Conservation (phyloP, 2,888 invertebrate genomes). For the Drosophila ustulata region DNA sequence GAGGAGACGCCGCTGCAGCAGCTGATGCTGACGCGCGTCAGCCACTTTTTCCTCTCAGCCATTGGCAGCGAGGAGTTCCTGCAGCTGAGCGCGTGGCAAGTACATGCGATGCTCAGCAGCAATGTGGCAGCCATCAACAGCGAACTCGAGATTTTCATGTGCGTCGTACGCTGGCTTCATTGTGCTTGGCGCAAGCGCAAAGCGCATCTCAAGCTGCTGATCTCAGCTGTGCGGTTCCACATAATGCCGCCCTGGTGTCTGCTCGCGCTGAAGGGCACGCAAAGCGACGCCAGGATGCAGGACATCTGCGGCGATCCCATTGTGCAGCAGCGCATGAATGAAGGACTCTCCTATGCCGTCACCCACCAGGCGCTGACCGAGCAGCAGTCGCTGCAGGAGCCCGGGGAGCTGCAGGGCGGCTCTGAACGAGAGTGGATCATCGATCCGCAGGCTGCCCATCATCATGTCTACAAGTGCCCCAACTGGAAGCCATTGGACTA, state of each 20-base stretch:
- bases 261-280: constrained; percentile 90
- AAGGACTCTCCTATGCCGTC: constrained; percentile 27
- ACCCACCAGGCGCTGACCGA: constrained; percentile 20
- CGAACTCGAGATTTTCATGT: constrained; percentile 89
- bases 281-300: constrained; percentile 86
- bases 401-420: neutral
- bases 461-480: constrained; percentile 47
- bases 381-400: neutral
- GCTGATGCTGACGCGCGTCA: constrained; percentile 87
- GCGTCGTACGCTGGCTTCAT: constrained; percentile 91
- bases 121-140: constrained; percentile 88
- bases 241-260: constrained; percentile 92
- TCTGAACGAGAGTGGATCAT: constrained; percentile 41
- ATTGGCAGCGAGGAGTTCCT: constrained; percentile 90
- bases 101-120: constrained; percentile 86
- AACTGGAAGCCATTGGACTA: constrained; percentile 50
- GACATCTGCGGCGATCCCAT: constrained; percentile 25
- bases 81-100: constrained; percentile 87
- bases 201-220: constrained; percentile 86
- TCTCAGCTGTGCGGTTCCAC: constrained; percentile 91
- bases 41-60: constrained; percentile 90
- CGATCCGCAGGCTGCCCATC: constrained; percentile 32
- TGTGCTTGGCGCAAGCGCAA: constrained; percentile 89
- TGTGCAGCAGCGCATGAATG: constrained; percentile 22
- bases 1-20: constrained; percentile 67